Evolutionary conservation across 2,888 invertebrate genomes (phyloP).

Genomic region (Synanthedon vespiformis): DNA sequence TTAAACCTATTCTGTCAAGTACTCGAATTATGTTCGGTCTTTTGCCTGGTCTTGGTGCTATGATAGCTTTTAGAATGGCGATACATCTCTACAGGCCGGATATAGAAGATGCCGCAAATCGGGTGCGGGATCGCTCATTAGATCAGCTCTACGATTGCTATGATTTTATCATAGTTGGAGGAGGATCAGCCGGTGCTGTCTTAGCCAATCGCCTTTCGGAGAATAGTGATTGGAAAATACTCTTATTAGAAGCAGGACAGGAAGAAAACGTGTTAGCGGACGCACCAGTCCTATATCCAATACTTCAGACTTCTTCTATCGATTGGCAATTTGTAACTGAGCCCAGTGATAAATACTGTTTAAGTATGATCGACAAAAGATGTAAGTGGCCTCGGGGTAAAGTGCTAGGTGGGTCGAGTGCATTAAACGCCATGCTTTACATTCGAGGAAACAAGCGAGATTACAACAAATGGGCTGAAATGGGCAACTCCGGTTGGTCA

Average conservation of each 20-base stretch:
- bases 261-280: slow-evolving; percentile 81
- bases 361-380: slow-evolving; percentile 72
- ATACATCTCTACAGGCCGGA: slow-evolving; percentile 77
- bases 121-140: slow-evolving; percentile 69
- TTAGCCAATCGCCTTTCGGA: slow-evolving; percentile 84
- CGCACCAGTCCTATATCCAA: slow-evolving; percentile 77
- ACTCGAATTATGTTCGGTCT: slow-evolving; percentile 75
- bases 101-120: slow-evolving; percentile 75
- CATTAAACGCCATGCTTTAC: slow-evolving; percentile 91
- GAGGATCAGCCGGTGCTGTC: slow-evolving; percentile 85
- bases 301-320: slow-evolving; percentile 77
- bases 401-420: slow-evolving; percentile 84
- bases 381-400: slow-evolving; percentile 86
- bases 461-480: slow-evolving; percentile 85
- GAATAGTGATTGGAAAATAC: slow-evolving; percentile 76
- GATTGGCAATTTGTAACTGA: slow-evolving; percentile 89
- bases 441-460: slow-evolving; percentile 85
- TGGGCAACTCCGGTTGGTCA: slow-evolving; percentile 85
- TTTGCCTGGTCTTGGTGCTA: slow-evolving; percentile 74
- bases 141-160: slow-evolving; percentile 72
- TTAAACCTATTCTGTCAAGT: slow-evolving; percentile 64
- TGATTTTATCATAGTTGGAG: slow-evolving; percentile 86
- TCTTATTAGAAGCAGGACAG: slow-evolving; percentile 84
- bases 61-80: slow-evolving; percentile 74
- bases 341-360: slow-evolving; percentile 75